These are phyloP conservation scores for Nasonia longicornis DNA, from an alignment of 1,140 invertebrate species.

Conservation along the genomic window DNA sequence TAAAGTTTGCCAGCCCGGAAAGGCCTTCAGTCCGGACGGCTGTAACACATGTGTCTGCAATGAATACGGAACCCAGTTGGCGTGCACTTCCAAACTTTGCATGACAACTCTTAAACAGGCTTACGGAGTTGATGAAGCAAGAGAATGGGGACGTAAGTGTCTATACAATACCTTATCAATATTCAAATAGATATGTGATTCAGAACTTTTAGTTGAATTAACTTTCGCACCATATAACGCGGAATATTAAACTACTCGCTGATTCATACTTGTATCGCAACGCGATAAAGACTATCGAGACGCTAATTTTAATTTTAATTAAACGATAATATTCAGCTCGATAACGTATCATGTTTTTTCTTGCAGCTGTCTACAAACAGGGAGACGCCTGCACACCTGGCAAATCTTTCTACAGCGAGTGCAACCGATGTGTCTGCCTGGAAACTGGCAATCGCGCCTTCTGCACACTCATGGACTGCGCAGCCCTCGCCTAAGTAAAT, in stretches of 20 bases:
- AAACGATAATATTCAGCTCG: neutral
- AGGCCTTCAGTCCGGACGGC: neutral
- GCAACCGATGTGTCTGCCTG: constrained; percentile 48
- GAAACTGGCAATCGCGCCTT: constrained; percentile 29
- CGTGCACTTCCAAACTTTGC: constrained; percentile 19
- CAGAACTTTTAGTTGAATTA: neutral
- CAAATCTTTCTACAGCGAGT: constrained; percentile 44
- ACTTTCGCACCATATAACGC: neutral
- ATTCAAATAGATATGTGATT: neutral
- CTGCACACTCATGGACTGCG: constrained; percentile 27
- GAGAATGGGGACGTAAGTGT: constrained; percentile 25
- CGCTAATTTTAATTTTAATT: neutral
- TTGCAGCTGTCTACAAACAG: constrained; percentile 5
- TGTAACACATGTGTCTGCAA: constrained; percentile 26
- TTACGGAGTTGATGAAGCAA: neutral
- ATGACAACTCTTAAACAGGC: neutral
- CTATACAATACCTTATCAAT: neutral
- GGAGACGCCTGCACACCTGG: constrained; percentile 28
- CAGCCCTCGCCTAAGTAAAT: neutral
- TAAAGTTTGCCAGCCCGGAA: neutral
- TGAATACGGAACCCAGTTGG: neutral
- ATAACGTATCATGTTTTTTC: neutral
- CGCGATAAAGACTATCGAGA: neutral
- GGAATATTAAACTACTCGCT: neutral
- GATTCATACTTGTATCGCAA: neutral